phyloP scores from a whole-genome alignment of 2,797 vertebrate species.

The Sphenodon punctatus region DNA sequence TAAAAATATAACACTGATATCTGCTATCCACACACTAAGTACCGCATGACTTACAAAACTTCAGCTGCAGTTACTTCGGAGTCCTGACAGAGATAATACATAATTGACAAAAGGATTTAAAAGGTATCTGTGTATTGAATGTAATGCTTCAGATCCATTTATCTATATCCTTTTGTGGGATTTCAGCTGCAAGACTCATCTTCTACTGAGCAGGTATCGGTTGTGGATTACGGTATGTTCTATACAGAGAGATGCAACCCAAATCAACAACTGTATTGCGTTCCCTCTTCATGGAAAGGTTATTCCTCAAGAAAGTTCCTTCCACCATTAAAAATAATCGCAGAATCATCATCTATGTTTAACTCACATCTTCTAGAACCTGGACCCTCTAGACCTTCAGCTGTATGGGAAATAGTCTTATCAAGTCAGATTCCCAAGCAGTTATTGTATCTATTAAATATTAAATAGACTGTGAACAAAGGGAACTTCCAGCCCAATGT shows the following conservation, averaged over 20 bases:
- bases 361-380: slow-evolving; percentile 55
- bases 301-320: slow-evolving; percentile 64
- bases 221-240: slow-evolving; percentile 39
- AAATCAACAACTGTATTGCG: slow-evolving; percentile 40
- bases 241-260: slow-evolving; percentile 29
- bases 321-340: slow-evolving; percentile 46
- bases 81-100: slow-evolving; percentile 39
- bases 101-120: slow-evolving; percentile 10
- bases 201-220: slow-evolving; percentile 74
- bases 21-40: slow-evolving; percentile 41
- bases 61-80: slow-evolving; percentile 23
- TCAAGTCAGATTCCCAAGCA: slow-evolving; percentile 53
- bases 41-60: slow-evolving; percentile 40
- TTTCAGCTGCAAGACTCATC: slow-evolving; percentile 31
- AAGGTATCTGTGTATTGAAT: slow-evolving; percentile 23
- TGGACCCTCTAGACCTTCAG: slow-evolving; percentile 63
- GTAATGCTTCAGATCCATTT: slow-evolving; percentile 57
- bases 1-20: slow-evolving; percentile 47
- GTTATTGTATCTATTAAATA: slow-evolving; percentile 73
- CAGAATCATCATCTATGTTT: slow-evolving; percentile 51
- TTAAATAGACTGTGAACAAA: slow-evolving; percentile 77
- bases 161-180: slow-evolving; percentile 5
- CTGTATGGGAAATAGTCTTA: slow-evolving; percentile 53
- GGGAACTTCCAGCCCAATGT: slow-evolving; percentile 45
- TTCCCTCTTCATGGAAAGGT: slow-evolving; percentile 59